Base-by-base conservation (phyloP, 2,888 invertebrate genomes). In the Philereme transversata region DNA sequence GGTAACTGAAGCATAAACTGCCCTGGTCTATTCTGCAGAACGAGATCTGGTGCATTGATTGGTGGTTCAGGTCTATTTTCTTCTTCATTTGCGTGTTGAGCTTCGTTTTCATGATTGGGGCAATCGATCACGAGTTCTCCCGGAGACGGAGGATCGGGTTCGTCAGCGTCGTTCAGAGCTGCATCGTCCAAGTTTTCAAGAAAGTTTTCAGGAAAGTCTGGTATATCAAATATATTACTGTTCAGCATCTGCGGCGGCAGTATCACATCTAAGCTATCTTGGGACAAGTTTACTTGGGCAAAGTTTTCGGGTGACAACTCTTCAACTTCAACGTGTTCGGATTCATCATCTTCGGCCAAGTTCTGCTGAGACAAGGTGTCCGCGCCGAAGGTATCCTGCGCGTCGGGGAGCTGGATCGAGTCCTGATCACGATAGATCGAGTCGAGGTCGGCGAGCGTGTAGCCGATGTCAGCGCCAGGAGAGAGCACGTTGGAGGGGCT, bases 401-500 rank as follows among this genome's bases (percentile, higher is more conserved):
- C 43, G 51, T 51, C 41, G 9, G 56, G 43, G 1, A 55, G 50
- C 40, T 45, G 62, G 11, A 71, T 57, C n/a, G 62, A 62, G 47
- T 78, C 79, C 45, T 77, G 78, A 10, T 86, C 86, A 9, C 69
- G 79, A 62, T 82, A 87, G 47, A 87, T 83, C 52, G 82, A 73
- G 71, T 89, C 83, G 61, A 89, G 68, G 62, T 88, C 86, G 5
- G 75, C 81, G 52, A 86, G 67, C 3, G 86, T 76, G 63, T 77
- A 88, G 38, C 82, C 82, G 82, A 82, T 77, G 50, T 81, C 78
- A 22, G 77, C 73, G 58, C 78, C 76, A 45, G 81, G 79, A 35
- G 82, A 64, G 61, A 87, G 71, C 54, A 84, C 78, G 64, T 82
- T 83, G 58, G 87, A 86, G 63, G 88, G 87, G 96, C 84, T 97